These are phyloP conservation scores for Pagrus major DNA, from an alignment of 2,113 vertebrate species.

Conservation along the genomic window DNA sequence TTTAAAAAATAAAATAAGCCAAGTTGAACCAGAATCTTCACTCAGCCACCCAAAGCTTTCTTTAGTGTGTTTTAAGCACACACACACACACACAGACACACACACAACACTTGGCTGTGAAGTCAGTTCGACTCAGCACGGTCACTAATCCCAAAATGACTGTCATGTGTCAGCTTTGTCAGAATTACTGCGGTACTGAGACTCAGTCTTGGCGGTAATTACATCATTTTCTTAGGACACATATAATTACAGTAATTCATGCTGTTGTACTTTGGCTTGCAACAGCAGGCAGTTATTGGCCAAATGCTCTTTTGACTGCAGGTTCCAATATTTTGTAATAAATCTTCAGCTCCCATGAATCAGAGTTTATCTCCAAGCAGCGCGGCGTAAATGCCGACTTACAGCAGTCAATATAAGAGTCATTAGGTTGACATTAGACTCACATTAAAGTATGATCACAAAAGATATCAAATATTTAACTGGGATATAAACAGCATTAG, in stretches of 20 bases:
- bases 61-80: conserved; percentile 18
- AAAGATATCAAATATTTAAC: background rate
- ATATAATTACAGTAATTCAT: conserved; percentile 71
- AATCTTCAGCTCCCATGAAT: conserved; percentile 47
- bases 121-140: conserved; percentile 62
- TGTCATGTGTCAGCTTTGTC: conserved; percentile 72
- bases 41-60: conserved; percentile 51
- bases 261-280: conserved; percentile 60
- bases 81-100: conserved; percentile 12
- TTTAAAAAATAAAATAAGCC: conserved; percentile 36
- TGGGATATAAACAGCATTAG: conserved; percentile 2
- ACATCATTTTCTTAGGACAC: conserved; percentile 63
- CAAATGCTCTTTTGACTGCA: conserved; percentile 23
- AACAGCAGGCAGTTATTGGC: conserved; percentile 34
- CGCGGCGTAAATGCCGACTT: background rate
- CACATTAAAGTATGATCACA: background rate
- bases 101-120: conserved; percentile 6
- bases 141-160: conserved; percentile 79
- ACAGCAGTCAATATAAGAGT: background rate
- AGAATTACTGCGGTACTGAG: conserved; percentile 52
- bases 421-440: background rate
- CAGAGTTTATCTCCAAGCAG: conserved; percentile 15
- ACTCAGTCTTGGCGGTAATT: conserved; percentile 57
- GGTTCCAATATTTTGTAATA: conserved; percentile 40
- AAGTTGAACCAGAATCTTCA: conserved; percentile 19